These are phyloP conservation scores for Nephila pilipes DNA, from an alignment of 1,140 invertebrate genomes.

Conservation along the genomic window DNA sequence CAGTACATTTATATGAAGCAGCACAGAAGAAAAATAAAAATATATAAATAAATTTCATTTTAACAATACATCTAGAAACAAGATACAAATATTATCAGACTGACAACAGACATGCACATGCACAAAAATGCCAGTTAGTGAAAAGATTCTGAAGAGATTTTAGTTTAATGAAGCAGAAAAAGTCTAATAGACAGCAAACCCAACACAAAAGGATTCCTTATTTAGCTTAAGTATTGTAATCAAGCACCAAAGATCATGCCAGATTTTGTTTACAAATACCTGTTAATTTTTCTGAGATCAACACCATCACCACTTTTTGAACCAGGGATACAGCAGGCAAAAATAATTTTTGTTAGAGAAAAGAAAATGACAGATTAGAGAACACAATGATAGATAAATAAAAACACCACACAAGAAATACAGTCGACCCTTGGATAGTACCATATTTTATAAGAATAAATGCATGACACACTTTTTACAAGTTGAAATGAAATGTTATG, in stretches of 20 bases:
- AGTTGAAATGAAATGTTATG: no score
- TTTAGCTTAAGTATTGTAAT: no score
- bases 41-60: no score
- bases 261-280: constrained; percentile 64
- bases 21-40: no score
- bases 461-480: no score
- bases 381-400: constrained; percentile 16
- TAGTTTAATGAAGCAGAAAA: background rate
- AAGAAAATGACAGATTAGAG: constrained; percentile 50
- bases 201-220: background rate
- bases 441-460: no score
- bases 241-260: background rate
- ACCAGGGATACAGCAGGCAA: constrained; percentile 19
- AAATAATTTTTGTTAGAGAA: constrained; percentile 67
- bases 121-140: no score
- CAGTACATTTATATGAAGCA: no score
- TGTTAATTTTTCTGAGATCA: constrained; percentile 75
- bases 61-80: no score
- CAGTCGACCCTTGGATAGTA: background rate
- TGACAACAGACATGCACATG: no score
- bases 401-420: background rate
- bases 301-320: constrained; percentile 70
- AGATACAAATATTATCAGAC: no score
- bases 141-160: no score
- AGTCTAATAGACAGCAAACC: background rate